Evolutionary conservation across 2,797 vertebrate species (phyloP).

Genomic region (Sebastes taczanowskii): DNA sequence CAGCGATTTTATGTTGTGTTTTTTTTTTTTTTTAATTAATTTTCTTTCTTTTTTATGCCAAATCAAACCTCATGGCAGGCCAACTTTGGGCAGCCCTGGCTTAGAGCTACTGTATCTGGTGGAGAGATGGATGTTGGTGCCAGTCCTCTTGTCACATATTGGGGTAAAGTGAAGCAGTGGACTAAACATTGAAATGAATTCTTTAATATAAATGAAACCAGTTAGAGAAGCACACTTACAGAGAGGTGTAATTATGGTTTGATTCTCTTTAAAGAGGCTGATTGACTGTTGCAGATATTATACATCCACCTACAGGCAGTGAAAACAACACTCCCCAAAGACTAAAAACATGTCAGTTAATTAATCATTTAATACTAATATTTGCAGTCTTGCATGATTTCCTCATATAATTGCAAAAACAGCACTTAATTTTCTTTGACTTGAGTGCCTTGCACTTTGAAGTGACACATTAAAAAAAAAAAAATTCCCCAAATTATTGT

Average conservation of each 20-base stretch:
- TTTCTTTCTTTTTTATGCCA: too few relatives aligned
- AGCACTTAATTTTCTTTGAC: constrained; percentile 6
- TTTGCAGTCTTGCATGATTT: constrained; percentile 9
- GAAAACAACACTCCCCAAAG: not conserved
- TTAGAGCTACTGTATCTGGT: not conserved
- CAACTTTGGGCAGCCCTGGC: too few relatives aligned
- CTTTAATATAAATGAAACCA: not conserved
- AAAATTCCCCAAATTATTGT: constrained; percentile 11
- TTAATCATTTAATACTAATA: not conserved
- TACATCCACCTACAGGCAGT: not conserved
- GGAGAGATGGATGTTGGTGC: not conserved
- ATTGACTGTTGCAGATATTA: not conserved
- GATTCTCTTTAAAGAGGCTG: constrained; percentile 6
- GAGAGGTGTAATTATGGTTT: not conserved
- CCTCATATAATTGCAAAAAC: not conserved
- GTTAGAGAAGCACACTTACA: not conserved
- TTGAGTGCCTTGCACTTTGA: constrained; percentile 37
- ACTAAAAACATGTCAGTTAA: constrained; percentile 1
- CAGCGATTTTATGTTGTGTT: too few relatives aligned
- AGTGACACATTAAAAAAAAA: constrained; percentile 10
- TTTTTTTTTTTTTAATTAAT: too few relatives aligned
- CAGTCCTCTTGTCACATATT: not conserved
- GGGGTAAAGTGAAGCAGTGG: not conserved
- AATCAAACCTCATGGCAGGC: too few relatives aligned
- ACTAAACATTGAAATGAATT: not conserved